A percentile compares a stretch with the other conserved stretches of the same genome.
Evolutionary conservation across 35 echinoderm and acorn worm species (phyloP).

Genomic region (Amphiura filiformis): DNA sequence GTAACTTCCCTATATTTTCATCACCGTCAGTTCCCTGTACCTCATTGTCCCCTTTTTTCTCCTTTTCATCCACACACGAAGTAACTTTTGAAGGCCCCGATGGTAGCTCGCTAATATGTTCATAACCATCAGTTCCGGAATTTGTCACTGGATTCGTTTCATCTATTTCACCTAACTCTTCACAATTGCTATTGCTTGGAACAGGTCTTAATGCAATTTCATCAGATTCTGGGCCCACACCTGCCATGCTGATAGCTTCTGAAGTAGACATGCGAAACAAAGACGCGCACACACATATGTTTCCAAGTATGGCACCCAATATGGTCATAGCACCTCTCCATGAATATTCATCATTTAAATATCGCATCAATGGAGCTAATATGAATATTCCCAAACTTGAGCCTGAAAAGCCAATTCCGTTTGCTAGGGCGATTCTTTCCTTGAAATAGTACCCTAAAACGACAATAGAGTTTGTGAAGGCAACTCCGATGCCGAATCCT

Average conservation of each 20-base stretch:
- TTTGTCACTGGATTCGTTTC: too few species aligned
- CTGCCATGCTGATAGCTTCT: neutral
- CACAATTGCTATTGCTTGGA: too few species aligned
- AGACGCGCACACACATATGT: neutral
- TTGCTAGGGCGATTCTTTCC: slow-evolving; percentile 12
- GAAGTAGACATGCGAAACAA: neutral
- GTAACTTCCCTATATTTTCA: too few species aligned
- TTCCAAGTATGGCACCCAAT: neutral
- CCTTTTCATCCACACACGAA: too few species aligned
- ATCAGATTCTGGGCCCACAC: neutral
- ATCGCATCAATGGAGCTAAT: slow-evolving; percentile 1
- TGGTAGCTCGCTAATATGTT: too few species aligned
- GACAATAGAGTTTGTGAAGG: neutral
- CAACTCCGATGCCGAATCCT: slow-evolving; percentile 20
- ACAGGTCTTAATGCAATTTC: too few species aligned
- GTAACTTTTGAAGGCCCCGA: too few species aligned
- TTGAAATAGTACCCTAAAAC: slow-evolving; percentile 26
- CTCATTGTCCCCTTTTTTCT: too few species aligned
- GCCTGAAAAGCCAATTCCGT: slow-evolving; percentile 8
- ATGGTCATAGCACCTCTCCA: slow-evolving; percentile 28
- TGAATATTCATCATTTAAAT: slow-evolving; percentile 13
- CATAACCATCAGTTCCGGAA: too few species aligned
- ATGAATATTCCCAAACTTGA: slow-evolving; percentile 14
- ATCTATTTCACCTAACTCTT: too few species aligned
- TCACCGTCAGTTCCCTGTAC: too few species aligned